These are phyloP conservation scores for Amazona guildingii DNA, from an alignment of 2,113 vertebrate species.

Conservation along the genomic window DNA sequence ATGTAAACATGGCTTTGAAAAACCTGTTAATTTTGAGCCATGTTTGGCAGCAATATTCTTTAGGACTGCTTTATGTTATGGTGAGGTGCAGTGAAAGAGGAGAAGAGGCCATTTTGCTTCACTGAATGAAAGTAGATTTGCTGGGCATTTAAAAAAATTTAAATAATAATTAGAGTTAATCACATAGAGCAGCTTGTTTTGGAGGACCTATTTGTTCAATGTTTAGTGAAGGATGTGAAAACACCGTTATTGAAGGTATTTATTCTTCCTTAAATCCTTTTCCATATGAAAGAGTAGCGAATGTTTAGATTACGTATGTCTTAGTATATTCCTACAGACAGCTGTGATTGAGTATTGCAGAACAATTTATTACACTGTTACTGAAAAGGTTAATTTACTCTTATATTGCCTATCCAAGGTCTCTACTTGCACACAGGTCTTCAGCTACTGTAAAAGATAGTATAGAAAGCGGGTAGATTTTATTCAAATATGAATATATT, in stretches of 20 bases:
- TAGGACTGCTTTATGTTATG: neutral
- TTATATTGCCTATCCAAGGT: neutral
- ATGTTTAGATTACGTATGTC: neutral
- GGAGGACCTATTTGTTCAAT: neutral
- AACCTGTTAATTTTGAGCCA: neutral
- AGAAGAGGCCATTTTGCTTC: constrained; percentile 62
- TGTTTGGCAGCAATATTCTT: neutral
- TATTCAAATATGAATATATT: neutral
- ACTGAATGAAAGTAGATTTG: neutral
- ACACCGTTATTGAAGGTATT: neutral
- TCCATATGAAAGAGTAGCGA: neutral
- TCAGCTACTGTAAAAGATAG: neutral
- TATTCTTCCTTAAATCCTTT: neutral
- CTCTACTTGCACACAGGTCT: neutral
- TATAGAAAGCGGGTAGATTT: neutral
- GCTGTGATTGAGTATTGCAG: neutral
- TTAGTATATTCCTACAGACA: neutral
- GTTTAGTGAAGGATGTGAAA: neutral
- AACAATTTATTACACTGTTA: neutral
- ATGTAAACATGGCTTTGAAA: neutral
- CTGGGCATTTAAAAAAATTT: neutral
- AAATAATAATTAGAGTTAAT: constrained; percentile 31
- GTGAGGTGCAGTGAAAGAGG: neutral
- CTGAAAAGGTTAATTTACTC: neutral
- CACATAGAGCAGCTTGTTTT: neutral